Base-by-base conservation (phyloP, 35 echinoderm and acorn worm genomes). In the Apostichopus parvimensis region DNA sequence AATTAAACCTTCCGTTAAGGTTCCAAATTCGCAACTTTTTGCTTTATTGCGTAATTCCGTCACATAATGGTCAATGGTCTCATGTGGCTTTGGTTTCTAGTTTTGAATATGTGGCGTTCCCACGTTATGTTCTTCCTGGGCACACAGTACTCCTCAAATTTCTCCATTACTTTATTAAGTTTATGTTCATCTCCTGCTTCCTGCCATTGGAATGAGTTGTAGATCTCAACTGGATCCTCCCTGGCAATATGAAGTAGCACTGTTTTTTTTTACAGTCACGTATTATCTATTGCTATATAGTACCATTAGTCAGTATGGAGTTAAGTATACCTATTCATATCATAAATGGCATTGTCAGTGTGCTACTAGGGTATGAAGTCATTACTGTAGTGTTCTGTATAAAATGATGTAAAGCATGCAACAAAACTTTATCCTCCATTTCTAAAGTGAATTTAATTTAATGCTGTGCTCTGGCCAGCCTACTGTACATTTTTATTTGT, bases 71-170 rank as follows among this genome's bases (percentile, higher is more conserved):
- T 91, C 89, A 77, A 79, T 60, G 1, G 70, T 15, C 55, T 91
- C 89, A 56, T 45, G 28, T 55, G 70, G 71, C 4, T 58, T 24
- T 91, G 89, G 21, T 56, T 77, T 79, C 89, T 91, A 9, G 10
- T 91, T 9, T 91, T 91, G 8, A 91, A 91, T 8, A 77, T 58
- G 55, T 91, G 89, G 12, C 73, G 34, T 57, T 91, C 88, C 54
- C 15, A 90, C 5, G 88, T 90, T 9, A 75, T 56, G 54, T 90
- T 90, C 28, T 78, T 90, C 15, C 26, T 22, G 14, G 88, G 88
- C 4, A 6, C 57, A 54, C 23, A 90, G 73, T 90, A 90, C 17
- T 83, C 21, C 11, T 54, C 54, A 12, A 83, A 18, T 54, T 57
- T 6, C 4, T 55, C 54, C 52, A 91, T 8, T 56, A 79, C 24